Conservation (phyloP, 2,888 invertebrate species). For the Perithous albicinctus region DNA sequence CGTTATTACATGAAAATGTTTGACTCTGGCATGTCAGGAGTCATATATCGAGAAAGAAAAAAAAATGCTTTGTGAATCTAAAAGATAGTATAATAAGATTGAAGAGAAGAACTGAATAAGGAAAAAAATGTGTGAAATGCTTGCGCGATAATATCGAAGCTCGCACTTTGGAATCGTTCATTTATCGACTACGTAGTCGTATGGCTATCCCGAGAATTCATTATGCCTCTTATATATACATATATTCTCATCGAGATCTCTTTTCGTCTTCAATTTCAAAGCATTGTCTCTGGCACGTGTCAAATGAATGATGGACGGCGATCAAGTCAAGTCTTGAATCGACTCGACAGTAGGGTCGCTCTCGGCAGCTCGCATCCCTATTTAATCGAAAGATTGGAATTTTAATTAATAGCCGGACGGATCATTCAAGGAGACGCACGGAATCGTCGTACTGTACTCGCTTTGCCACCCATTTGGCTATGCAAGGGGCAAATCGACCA, state of each 20-base stretch:
- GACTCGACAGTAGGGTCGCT: conserved; percentile 22
- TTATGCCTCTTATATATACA: background rate
- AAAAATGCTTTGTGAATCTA: background rate
- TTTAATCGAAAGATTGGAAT: conserved; percentile 79
- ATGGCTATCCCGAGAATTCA: conserved; percentile 8
- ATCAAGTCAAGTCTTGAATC: conserved; percentile 16
- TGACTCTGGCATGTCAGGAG: background rate
- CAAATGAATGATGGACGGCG: conserved; percentile 49
- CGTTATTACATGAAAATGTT: background rate
- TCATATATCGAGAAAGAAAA: background rate
- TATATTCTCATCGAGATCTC: conserved; percentile 14
- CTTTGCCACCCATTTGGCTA: conserved; percentile 42
- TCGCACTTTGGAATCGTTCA: conserved; percentile 9
- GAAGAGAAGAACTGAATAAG: background rate
- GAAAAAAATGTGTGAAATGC: background rate
- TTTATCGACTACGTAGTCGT: background rate
- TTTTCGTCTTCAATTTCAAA: conserved; percentile 43
- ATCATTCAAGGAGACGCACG: conserved; percentile 69
- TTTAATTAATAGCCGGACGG: conserved; percentile 78
- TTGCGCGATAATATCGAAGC: conserved; percentile 10
- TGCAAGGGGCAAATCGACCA: conserved; percentile 36
- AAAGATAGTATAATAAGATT: conserved; percentile 10
- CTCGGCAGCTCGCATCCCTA: conserved; percentile 56
- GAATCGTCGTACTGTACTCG: conserved; percentile 24
- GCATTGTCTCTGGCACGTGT: conserved; percentile 31